Evolutionary conservation across 2,797 vertebrate species (phyloP), one percentile per base, ranked within the genome.

Genomic region (Urocyon cinereoargenteus): DNA sequence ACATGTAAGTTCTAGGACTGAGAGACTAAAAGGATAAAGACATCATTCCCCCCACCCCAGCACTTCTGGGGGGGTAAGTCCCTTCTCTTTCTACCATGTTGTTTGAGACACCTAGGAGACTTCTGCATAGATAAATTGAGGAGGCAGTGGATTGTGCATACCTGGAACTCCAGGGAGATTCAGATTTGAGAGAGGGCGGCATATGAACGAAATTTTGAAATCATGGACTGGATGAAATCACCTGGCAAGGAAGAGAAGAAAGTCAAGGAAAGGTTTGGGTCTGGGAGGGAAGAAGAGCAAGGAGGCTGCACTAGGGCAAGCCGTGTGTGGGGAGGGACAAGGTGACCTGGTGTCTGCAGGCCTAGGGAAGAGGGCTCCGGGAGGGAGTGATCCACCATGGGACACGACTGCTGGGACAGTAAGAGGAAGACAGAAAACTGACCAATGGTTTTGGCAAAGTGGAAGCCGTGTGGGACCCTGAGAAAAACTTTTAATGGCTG

Each of bases 321-420:
- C 0, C 2, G 40, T 0, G 1, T 3, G 77, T 1, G 1, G 31
- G 15, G 18, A 45, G 34, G 28, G 77, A 14, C 40, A 19, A 53
- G 81, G 68, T 0, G 40, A 36, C 12, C 7, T 1, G 18, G 45
- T 10, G 73, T 28, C 55, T 45, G 18, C 12, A 8, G 34, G 34
- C 31, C 26, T 14, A 13, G 53, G 84, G 40, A 49, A 31, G 34
- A 55, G 55, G 49, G 31, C 57, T 68, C n/a, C 4, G 1, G 61
- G 79, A 45, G n/a, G 45, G 22, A 8, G 82, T 34, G 45, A 14
- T 72, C 57, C 28, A 0, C 9, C 22, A 2, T 2, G 45, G 7
- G 18, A 51, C 31, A 19, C 24, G 64, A 40, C 75, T 81, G 62
- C 40, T 51, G 9, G 18, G 36, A 34, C 11, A 10, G 61, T 18